Evolutionary conservation across 1,140 invertebrate species (phyloP), one percentile per base, ranked within the genome.

Genomic region (Phthorimaea operculella): DNA sequence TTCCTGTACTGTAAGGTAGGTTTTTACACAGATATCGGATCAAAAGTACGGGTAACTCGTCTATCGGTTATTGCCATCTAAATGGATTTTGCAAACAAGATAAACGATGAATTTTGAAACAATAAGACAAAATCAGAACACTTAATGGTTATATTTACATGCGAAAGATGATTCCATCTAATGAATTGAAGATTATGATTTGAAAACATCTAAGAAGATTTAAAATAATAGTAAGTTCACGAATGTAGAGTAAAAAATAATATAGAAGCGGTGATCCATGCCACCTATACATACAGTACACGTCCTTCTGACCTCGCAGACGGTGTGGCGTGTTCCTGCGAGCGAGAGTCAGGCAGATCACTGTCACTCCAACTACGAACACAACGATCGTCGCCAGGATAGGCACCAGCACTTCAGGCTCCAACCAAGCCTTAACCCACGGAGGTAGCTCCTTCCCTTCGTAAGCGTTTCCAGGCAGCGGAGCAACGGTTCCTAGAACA

Each of bases 291-390:
- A 87, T 89, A 89, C 88, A 89, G 79, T 89, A 89, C 59, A 84
- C 79, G 83, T 89, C 88, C 87, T 89, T 89, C 79, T 88, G 89
- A 90, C 93, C 94, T 89, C 93, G 89, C 66, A 95, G 90, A 71
- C 93, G 88, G 50, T 93, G 93, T 67, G 94, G 93, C 51, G 92
- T 88, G 66, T 91, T 90, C 69, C 93, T 87, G 68, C 93, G 87
- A 9, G 93, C 93, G 0, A 95, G 83, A 4, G 93, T 94, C 57
- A 96, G 91, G 81, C 94, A 96, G 75, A 96, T 93, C 61, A 96
- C 94, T 72, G 95, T 90, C 73, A 96, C 92, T 57, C 94, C 94
- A 63, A 96, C 94, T 62, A 94, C 89, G 75, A 96, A 92, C 57
- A 96, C 94, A 59, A 96, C 90, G 34, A 95, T 87, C 7, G 94